Conservation (phyloP, 1,140 invertebrate genomes). For the Stenopsyche tienmushanensis region DNA sequence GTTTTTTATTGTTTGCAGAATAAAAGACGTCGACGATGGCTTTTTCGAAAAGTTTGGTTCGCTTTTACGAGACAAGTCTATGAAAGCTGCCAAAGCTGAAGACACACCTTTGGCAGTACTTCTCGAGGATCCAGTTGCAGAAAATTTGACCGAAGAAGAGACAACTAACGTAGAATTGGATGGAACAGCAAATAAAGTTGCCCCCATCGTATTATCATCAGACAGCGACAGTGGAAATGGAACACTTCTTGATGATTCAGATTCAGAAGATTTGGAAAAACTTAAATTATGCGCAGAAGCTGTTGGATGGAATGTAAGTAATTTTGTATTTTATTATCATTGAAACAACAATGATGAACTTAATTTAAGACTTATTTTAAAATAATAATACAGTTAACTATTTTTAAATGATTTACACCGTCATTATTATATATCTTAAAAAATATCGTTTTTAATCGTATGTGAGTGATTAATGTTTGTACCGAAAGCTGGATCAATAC, state of each 20-base stretch:
- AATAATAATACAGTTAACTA: no score
- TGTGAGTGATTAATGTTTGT: no score
- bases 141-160: slow-evolving; percentile 10
- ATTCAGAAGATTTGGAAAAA: slow-evolving; percentile 58
- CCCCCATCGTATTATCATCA: slow-evolving; percentile 44
- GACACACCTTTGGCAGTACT: slow-evolving; percentile 57
- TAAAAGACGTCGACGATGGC: slow-evolving; percentile 74
- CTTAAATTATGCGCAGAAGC: slow-evolving; percentile 60
- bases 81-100: slow-evolving; percentile 54
- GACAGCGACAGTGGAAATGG: slow-evolving; percentile 59
- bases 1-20: slow-evolving; percentile 56
- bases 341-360: no score
- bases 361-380: no score
- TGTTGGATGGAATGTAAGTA: slow-evolving; percentile 73
- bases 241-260: slow-evolving; percentile 55
- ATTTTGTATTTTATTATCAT: slow-evolving; percentile 19
- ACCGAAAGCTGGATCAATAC: no score
- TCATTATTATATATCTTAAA: no score
- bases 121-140: slow-evolving; percentile 19
- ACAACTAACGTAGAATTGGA: slow-evolving; percentile 12
- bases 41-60: slow-evolving; percentile 81
- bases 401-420: no score
- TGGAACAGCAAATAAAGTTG: slow-evolving; percentile 10
- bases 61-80: slow-evolving; percentile 65
- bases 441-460: no score